A percentile compares a stretch with the other conserved stretches of the same genome.
Evolutionary conservation across 2,797 vertebrate genomes (phyloP).

Genomic region (Rhinophrynus dorsalis): DNA sequence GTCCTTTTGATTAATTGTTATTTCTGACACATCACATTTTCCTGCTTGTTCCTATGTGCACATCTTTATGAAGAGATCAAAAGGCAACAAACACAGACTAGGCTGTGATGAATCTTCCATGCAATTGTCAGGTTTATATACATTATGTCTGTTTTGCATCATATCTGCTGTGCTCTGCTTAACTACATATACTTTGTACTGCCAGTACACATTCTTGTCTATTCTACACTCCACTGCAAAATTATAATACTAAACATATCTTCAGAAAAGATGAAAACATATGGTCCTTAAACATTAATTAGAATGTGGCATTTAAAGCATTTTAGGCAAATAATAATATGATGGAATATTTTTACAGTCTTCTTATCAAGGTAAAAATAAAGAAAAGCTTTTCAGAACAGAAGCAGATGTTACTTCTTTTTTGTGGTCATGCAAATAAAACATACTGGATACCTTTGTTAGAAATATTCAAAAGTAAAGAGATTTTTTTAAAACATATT

Average conservation of each 20-base stretch:
- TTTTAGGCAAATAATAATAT: slow-evolving; percentile 1
- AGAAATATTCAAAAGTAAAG: not conserved
- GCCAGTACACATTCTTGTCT: not conserved
- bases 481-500: no score
- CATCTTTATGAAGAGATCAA: slow-evolving; percentile 2
- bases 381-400: not conserved
- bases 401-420: slow-evolving; percentile 6
- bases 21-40: no score
- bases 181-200: not conserved
- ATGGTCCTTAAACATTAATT: not conserved
- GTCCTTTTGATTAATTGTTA: no score
- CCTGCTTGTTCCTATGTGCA: no score
- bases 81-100: not conserved
- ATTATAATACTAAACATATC: not conserved
- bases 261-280: slow-evolving; percentile 7
- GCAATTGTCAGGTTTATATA: not conserved
- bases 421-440: not conserved
- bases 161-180: not conserved
- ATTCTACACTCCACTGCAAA: not conserved
- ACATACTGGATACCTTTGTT: not conserved
- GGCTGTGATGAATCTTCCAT: not conserved
- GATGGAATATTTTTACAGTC: not conserved
- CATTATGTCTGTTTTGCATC: not conserved
- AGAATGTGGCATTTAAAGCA: not conserved
- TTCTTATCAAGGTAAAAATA: not conserved